Conservation (phyloP, 2,888 invertebrate species). For the Rapana venosa region DNA sequence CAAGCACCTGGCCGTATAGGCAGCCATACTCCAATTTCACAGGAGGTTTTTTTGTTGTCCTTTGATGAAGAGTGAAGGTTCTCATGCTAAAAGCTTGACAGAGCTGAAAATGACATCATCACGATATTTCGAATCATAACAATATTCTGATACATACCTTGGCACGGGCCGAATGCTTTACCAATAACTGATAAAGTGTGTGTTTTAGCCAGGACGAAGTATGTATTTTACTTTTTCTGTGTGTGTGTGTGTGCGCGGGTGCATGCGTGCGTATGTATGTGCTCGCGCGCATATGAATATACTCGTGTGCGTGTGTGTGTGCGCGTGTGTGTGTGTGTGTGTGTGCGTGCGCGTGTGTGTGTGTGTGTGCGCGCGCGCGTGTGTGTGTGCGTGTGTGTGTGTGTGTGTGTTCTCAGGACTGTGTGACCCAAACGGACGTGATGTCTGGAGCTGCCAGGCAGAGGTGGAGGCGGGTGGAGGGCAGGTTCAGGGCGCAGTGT, state of each 20-base stretch:
- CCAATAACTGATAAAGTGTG: too few relatives aligned
- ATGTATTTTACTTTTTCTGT: too few relatives aligned
- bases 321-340: background rate
- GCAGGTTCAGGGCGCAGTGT: background rate
- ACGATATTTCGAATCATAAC: too few relatives aligned
- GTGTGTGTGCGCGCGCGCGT: background rate
- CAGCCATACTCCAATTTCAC: too few relatives aligned
- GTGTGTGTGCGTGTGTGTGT: background rate
- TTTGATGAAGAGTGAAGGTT: too few relatives aligned
- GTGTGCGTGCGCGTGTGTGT: background rate
- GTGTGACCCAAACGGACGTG: constrained; percentile 21
- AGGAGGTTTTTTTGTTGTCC: too few relatives aligned
- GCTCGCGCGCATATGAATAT: background rate
- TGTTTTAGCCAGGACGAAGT: too few relatives aligned
- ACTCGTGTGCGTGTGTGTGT: background rate
- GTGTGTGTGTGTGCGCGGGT: background rate
- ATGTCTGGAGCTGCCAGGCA: background rate
- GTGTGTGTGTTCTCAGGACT: background rate
- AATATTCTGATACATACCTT: too few relatives aligned
- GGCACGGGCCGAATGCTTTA: too few relatives aligned
- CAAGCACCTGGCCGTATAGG: too few relatives aligned
- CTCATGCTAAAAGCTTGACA: too few relatives aligned
- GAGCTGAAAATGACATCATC: too few relatives aligned
- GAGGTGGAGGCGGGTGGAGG: background rate
- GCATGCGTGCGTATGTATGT: background rate